These are phyloP conservation scores for Mallotus villosus DNA, from an alignment of 2,797 vertebrate genomes.

Conservation along the genomic window DNA sequence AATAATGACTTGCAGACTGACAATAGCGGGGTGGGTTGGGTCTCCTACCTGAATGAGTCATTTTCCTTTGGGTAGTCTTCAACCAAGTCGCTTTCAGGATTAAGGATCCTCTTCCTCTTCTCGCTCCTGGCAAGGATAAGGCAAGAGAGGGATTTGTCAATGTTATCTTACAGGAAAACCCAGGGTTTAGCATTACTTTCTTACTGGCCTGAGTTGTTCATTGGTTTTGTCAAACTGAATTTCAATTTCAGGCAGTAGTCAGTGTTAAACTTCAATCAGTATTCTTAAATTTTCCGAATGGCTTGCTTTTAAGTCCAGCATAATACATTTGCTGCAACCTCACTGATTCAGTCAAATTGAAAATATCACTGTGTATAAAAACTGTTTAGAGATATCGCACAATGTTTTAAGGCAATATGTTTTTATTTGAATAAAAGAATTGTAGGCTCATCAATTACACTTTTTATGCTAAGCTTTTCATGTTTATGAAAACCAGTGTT, in stretches of 20 bases:
- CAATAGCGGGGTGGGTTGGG: no score
- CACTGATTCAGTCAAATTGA: no score
- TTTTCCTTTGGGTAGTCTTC: conserved; percentile 99
- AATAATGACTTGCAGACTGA: no score
- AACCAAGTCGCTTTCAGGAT: conserved; percentile 82
- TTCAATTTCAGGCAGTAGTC: not conserved
- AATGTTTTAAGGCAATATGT: no score
- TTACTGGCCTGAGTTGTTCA: not conserved
- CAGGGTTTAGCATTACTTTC: not conserved
- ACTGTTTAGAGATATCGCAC: no score
- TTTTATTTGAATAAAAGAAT: no score
- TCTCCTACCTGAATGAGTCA: conserved; percentile 89
- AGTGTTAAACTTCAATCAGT: not conserved
- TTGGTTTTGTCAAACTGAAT: not conserved
- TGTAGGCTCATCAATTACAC: no score
- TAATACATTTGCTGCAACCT: no score
- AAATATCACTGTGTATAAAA: no score
- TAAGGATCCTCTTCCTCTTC: conserved; percentile 88
- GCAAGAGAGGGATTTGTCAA: not conserved
- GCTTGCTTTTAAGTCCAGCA: not conserved
- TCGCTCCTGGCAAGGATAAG: conserved; percentile 74
- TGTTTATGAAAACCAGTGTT: no score
- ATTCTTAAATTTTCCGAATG: not conserved
- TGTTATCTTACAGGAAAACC: not conserved
- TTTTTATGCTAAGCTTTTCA: no score